These are phyloP conservation scores for Pedionomus torquatus DNA, from an alignment of 2,113 vertebrate genomes.

Conservation along the genomic window DNA sequence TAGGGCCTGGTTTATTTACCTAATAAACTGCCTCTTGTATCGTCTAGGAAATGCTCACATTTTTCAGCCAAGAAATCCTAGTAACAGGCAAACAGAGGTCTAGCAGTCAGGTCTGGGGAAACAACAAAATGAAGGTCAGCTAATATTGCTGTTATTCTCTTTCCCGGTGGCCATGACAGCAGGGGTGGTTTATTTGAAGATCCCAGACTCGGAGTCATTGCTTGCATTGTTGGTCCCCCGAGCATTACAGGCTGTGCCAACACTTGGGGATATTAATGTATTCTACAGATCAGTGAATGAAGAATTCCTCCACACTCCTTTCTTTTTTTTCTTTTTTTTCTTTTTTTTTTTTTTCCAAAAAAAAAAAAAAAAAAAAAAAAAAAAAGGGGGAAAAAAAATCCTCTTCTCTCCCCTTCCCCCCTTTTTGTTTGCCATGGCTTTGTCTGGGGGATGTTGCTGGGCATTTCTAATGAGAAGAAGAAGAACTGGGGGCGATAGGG, in stretches of 20 bases:
- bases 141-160: conserved; percentile 95
- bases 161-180: conserved; percentile 98
- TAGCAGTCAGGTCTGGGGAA: conserved; percentile 90
- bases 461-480: conserved; percentile 81
- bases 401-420: conserved; percentile 55
- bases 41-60: conserved; percentile 83
- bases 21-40: conserved; percentile 85
- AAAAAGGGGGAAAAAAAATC: not conserved
- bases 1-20: conserved; percentile 84
- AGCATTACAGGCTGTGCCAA: conserved; percentile 83
- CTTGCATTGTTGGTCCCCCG: conserved; percentile 85
- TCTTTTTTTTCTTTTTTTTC: conserved; percentile 39
- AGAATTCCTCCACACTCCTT: conserved; percentile 78
- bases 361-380: not conserved
- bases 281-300: conserved; percentile 85
- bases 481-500: conserved; percentile 59
- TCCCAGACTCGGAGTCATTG: conserved; percentile 96
- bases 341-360: not conserved
- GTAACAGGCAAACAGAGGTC: conserved; percentile 90
- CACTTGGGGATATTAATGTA: conserved; percentile 92
- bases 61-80: conserved; percentile 88
- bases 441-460: conserved; percentile 77
- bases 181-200: conserved; percentile 97
- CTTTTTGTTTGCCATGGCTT: conserved; percentile 80
- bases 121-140: conserved; percentile 94